Evolutionary conservation across 2,113 vertebrate genomes (phyloP).

Genomic region (Cettia cetti): DNA sequence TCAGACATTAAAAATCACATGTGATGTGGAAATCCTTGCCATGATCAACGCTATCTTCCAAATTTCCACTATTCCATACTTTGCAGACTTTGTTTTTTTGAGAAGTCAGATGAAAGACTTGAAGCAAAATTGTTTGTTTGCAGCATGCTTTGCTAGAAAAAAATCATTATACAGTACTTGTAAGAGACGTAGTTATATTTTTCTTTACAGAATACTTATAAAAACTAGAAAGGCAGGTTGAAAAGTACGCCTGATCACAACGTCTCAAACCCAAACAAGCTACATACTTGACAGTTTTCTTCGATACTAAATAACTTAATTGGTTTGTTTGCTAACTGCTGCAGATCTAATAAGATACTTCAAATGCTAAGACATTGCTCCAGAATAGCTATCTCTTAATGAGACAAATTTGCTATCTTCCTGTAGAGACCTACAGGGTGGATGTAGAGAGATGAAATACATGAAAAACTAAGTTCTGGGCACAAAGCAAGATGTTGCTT

Average conservation of each 20-base stretch:
- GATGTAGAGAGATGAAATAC: background rate
- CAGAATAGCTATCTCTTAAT: background rate
- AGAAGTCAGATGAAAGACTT: background rate
- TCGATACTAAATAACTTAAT: background rate
- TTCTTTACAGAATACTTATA: background rate
- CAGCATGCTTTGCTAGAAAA: background rate
- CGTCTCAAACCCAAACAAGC: background rate
- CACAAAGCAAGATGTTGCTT: background rate
- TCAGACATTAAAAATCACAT: background rate
- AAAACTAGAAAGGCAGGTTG: background rate
- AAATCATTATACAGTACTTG: background rate
- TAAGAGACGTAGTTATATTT: background rate
- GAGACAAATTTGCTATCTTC: background rate
- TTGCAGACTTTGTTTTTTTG: background rate
- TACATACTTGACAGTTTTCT: background rate
- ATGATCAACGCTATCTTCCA: background rate
- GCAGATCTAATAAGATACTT: background rate
- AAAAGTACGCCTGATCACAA: background rate
- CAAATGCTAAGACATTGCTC: background rate
- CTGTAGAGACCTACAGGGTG: background rate
- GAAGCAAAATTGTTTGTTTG: background rate
- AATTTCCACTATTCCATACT: background rate
- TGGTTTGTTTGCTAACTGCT: background rate
- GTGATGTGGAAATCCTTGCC: background rate
- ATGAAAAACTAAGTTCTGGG: background rate